phyloP scores from a whole-genome alignment of 1,140 invertebrate species.

The Coptotermes formosanus region DNA sequence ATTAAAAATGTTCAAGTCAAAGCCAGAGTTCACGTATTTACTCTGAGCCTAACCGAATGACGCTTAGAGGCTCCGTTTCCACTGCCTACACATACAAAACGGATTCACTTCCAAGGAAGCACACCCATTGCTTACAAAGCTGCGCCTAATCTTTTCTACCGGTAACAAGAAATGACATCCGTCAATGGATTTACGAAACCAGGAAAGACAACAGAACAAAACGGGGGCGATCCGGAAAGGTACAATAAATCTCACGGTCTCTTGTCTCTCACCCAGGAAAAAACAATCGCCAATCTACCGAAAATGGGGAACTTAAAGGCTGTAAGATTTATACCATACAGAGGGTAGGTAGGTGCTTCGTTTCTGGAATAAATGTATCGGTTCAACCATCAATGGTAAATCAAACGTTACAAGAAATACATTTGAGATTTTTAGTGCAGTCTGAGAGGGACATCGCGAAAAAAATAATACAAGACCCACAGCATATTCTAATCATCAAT shows the following conservation, averaged over 20 bases:
- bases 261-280: neutral
- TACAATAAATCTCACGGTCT: neutral
- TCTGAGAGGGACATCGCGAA: neutral
- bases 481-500: neutral
- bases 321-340: neutral
- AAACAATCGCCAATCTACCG: conserved; percentile 15
- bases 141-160: neutral
- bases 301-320: neutral
- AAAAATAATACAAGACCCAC: neutral
- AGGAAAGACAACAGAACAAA: neutral
- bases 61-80: no score
- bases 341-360: neutral
- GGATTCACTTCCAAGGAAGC: neutral
- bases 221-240: neutral
- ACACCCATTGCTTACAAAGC: neutral
- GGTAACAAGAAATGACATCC: conserved; percentile 9
- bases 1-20: no score
- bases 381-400: conserved; percentile 1
- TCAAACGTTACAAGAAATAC: conserved; percentile 5
- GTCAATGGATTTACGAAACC: neutral
- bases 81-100: no score
- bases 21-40: no score
- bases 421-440: neutral
- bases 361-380: neutral
- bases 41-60: no score